These are phyloP conservation scores for Capitulum mitella DNA, from an alignment of 2,888 invertebrate species.

Conservation along the genomic window DNA sequence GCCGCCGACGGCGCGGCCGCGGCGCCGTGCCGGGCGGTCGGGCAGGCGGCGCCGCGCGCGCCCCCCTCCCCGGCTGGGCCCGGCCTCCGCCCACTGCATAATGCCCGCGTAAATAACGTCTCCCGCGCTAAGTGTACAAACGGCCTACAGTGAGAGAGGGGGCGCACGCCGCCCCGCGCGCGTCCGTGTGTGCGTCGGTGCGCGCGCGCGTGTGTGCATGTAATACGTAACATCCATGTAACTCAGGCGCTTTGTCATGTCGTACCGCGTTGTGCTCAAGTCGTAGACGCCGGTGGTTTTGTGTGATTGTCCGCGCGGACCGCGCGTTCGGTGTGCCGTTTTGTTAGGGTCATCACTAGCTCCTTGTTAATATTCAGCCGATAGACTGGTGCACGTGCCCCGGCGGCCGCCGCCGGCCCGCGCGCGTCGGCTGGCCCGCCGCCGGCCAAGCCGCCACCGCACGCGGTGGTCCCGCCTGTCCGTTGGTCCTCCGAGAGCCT, in stretches of 20 bases:
- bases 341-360: slow-evolving; percentile 6
- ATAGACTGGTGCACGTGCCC: not conserved
- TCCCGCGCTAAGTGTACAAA: slow-evolving; percentile 23
- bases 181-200: not conserved
- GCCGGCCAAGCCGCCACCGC: no score
- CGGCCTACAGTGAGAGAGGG: not conserved
- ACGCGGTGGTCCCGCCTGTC: no score
- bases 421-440: no score
- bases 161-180: not conserved
- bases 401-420: not conserved
- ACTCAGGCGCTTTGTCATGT: slow-evolving; percentile 23
- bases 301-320: not conserved
- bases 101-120: not conserved
- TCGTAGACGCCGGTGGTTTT: slow-evolving; percentile 13
- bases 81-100: not conserved
- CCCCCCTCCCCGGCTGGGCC: not conserved
- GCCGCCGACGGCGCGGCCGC: not conserved
- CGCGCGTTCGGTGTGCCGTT: slow-evolving; percentile 9
- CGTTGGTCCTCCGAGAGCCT: no score
- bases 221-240: slow-evolving; percentile 19
- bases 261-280: slow-evolving; percentile 17
- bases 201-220: not conserved
- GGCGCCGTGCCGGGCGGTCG: not conserved
- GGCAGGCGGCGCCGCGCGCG: not conserved
- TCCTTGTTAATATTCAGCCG: not conserved